phyloP scores from a whole-genome alignment of 2,797 vertebrate species.

The Sciurus vulgaris region DNA sequence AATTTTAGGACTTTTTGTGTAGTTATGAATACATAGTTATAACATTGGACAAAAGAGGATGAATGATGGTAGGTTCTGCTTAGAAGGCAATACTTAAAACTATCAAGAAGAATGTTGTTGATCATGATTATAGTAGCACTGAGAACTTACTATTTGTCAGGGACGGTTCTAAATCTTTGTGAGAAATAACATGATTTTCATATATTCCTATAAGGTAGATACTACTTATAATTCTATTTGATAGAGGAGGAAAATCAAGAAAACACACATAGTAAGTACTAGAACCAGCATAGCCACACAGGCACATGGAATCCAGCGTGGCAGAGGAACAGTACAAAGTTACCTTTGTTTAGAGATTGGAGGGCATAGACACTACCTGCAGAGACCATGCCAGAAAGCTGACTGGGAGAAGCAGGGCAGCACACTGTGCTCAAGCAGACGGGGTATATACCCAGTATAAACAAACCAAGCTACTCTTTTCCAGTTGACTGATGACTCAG shows the following conservation, averaged over 20 bases:
- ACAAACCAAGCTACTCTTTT: not conserved
- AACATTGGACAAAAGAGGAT: not conserved
- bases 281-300: not conserved
- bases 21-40: not conserved
- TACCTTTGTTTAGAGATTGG: not conserved
- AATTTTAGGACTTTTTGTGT: not conserved
- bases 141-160: not conserved
- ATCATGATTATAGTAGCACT: not conserved
- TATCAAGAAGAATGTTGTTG: not conserved
- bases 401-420: not conserved
- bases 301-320: not conserved
- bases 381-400: not conserved
- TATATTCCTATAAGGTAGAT: not conserved
- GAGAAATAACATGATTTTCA: not conserved
- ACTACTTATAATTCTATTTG: not conserved
- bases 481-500: not conserved
- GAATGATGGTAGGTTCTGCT: not conserved
- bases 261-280: not conserved
- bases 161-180: not conserved
- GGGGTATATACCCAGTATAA: not conserved
- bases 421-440: not conserved
- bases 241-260: not conserved
- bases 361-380: not conserved
- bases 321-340: not conserved
- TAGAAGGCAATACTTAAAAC: not conserved